Percentiles rank a stretch among this genome's conserved stretches.
These are phyloP conservation scores for Pituophis catenifer DNA, from an alignment of 2,113 vertebrate species.

Conservation along the genomic window DNA sequence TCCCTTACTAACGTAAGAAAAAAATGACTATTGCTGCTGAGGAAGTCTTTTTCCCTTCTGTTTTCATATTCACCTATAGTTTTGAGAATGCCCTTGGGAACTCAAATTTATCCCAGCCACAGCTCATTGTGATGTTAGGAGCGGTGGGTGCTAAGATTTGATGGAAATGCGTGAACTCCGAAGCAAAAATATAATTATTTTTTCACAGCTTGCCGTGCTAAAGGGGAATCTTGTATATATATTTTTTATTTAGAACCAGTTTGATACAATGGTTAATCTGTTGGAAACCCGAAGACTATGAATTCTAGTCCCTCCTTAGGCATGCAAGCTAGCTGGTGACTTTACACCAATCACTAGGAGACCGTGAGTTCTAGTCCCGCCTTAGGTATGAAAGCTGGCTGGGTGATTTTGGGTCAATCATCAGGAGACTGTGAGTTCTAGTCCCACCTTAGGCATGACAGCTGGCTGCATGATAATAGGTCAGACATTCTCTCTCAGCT, in stretches of 20 bases:
- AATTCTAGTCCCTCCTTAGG: background rate
- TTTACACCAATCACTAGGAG: too few relatives aligned
- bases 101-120: constrained; percentile 41
- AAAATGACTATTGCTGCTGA: constrained; percentile 44
- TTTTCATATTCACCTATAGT: constrained; percentile 51
- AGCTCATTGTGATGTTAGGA: constrained; percentile 46
- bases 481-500: background rate
- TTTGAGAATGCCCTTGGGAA: background rate
- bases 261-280: background rate
- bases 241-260: background rate
- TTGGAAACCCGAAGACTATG: background rate
- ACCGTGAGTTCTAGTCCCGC: too few relatives aligned
- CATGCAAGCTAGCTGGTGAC: background rate
- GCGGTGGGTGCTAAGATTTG: constrained; percentile 49
- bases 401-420: too few relatives aligned
- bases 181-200: constrained; percentile 49
- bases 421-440: too few relatives aligned
- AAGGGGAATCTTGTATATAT: background rate
- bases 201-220: constrained; percentile 47
- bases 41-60: constrained; percentile 26
- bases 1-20: constrained; percentile 40
- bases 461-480: background rate
- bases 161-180: constrained; percentile 42
- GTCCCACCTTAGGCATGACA: background rate
- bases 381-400: too few relatives aligned